phyloP scores from a whole-genome alignment of 2,888 invertebrate genomes.

The Rhagium mordax region DNA sequence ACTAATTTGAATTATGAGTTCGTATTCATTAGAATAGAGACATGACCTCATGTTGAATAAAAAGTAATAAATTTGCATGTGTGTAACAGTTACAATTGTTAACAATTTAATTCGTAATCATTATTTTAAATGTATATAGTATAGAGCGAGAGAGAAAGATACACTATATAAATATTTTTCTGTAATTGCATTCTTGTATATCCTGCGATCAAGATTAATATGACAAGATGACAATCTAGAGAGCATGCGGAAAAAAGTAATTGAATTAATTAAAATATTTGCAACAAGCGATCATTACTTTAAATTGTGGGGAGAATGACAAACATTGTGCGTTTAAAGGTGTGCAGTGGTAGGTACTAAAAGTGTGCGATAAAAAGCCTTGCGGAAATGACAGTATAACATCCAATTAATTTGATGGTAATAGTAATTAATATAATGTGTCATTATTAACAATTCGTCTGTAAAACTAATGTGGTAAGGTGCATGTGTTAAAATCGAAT shows the following conservation, averaged over 20 bases:
- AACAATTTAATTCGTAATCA: background rate
- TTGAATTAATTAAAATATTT: conserved; percentile 42
- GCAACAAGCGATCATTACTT: background rate
- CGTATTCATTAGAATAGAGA: background rate
- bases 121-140: background rate
- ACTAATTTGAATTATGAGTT: background rate
- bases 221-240: conserved; percentile 34
- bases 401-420: conserved; percentile 35
- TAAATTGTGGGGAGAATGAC: conserved; percentile 27
- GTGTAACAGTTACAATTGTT: background rate
- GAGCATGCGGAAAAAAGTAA: conserved; percentile 27
- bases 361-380: background rate
- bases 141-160: too few relatives aligned
- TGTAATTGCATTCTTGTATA: too few relatives aligned
- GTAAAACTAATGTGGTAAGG: background rate
- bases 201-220: background rate
- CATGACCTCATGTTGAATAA: background rate
- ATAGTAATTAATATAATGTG: conserved; percentile 44
- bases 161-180: too few relatives aligned
- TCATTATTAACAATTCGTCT: conserved; percentile 37
- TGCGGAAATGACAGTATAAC: conserved; percentile 38
- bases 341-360: background rate
- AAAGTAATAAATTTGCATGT: background rate
- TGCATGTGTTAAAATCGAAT: too few relatives aligned
- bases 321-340: conserved; percentile 31